Conservation (phyloP, 2,888 invertebrate species). For the Callosobruchus maculatus region DNA sequence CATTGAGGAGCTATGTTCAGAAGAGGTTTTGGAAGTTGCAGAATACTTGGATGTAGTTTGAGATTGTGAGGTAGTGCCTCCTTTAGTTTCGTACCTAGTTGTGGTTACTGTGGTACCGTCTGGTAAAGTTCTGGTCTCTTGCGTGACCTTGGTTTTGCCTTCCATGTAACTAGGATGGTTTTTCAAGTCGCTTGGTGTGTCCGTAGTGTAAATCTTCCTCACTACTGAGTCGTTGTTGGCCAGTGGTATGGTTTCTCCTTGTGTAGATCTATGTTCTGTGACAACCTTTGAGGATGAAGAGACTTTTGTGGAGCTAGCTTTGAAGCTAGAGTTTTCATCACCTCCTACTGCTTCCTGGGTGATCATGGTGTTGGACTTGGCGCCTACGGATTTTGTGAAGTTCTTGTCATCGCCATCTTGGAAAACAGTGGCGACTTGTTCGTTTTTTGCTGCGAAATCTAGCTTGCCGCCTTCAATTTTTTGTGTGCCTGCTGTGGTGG, state of each 20-base stretch:
- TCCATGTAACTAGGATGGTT: constrained; percentile 47
- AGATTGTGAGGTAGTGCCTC: constrained; percentile 26
- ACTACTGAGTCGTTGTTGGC: constrained; percentile 42
- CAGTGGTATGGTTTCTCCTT: constrained; percentile 17
- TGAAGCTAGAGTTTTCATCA: constrained; percentile 51
- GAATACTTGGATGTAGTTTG: constrained; percentile 20
- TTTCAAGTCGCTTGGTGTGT: constrained; percentile 39
- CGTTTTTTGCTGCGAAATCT: constrained; percentile 62
- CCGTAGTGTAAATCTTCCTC: constrained; percentile 30
- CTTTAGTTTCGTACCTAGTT: constrained; percentile 61
- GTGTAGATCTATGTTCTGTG: constrained; percentile 31
- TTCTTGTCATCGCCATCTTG: constrained; percentile 56
- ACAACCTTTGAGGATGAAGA: constrained; percentile 40
- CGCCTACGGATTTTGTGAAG: constrained; percentile 51
- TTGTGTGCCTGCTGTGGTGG: constrained; percentile 60
- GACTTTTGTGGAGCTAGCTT: constrained; percentile 37
- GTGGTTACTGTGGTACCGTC: constrained; percentile 68
- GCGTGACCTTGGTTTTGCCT: constrained; percentile 58
- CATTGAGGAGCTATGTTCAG: constrained; percentile 16
- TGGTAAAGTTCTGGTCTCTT: constrained; percentile 63
- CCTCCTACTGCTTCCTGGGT: constrained; percentile 53
- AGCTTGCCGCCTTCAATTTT: constrained; percentile 63
- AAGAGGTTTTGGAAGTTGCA: constrained; percentile 13
- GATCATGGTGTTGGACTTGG: constrained; percentile 50
- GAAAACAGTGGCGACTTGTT: constrained; percentile 56